Evolutionary conservation across 2,113 vertebrate species (phyloP), one percentile per base, ranked within the genome.

Genomic region (Mungos mungo): DNA sequence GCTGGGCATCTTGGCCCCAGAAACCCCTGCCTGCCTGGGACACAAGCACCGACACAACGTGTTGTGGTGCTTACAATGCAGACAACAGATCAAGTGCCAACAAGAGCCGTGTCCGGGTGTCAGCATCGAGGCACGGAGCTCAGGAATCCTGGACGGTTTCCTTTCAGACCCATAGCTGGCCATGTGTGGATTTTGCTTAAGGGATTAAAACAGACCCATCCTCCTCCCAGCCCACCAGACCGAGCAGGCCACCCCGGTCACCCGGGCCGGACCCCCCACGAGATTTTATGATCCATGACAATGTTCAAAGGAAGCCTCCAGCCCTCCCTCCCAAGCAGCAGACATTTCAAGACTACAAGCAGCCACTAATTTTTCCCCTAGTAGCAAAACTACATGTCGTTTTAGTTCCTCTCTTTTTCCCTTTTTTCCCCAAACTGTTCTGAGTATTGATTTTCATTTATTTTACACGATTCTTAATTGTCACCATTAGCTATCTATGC

Each of bases 401-500:
- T 98, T 98, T 95, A 98, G 98, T 98, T 98, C 97, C 93, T 98
- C 96, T 57, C 97, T 98, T 98, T 96, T 90, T 82, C 79, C 54
- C 86, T 80, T 98, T 98, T 98, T 98, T 96, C 50, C 50, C 98
- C 97, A 98, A 98, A 98, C 97, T 97, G 97, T 98, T 97, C 98
- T 98, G 97, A 96, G 97, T 98, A 99, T 99, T 98, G 99, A 99
- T 98, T 99, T 98, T 98, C 98, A 98, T 99, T 99, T 99, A 99
- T 99, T 99, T 98, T 98, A 97, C 98, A 96, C 79, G 95, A 98
- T 98, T 98, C 98, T 98, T 99, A 99, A 99, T 99, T 98, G 99
- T 99, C 98, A 99, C 98, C 99, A 99, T 99, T 99, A 99, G 98
- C 98, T 98, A 98, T 98, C 98, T 97, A 94, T 97, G 97, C 98